A percentile compares a stretch with the other conserved stretches of the same genome.
Evolutionary conservation across 2,888 invertebrate genomes (phyloP).

Genomic region (Subacronicta megacephala): DNA sequence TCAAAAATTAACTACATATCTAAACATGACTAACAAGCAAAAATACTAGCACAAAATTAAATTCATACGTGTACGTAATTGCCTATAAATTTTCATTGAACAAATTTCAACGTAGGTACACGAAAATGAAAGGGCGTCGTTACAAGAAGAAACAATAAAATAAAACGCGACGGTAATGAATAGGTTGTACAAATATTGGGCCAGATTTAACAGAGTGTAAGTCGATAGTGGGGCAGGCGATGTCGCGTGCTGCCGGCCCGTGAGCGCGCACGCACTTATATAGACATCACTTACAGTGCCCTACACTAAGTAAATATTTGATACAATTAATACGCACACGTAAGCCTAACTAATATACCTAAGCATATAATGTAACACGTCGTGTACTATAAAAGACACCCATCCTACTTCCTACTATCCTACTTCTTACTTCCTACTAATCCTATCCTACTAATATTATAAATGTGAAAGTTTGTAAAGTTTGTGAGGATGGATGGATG

Average conservation of each 20-base stretch:
- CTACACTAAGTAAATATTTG: constrained; percentile 69
- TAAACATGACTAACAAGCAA: constrained; percentile 50
- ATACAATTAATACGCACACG: constrained; percentile 60
- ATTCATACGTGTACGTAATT: constrained; percentile 60
- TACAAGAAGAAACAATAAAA: constrained; percentile 83
- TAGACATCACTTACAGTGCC: constrained; percentile 77
- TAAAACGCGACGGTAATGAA: constrained; percentile 82
- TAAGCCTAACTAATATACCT: constrained; percentile 43
- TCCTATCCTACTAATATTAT: too few relatives aligned
- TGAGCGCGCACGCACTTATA: constrained; percentile 76
- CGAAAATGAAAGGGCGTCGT: constrained; percentile 66
- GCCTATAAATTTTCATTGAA: constrained; percentile 69
- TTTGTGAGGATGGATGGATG: too few relatives aligned
- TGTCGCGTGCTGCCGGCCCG: constrained; percentile 76
- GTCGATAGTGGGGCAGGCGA: constrained; percentile 85
- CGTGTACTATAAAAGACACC: too few relatives aligned
- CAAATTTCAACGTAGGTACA: constrained; percentile 74
- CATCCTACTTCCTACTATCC: too few relatives aligned
- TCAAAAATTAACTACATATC: constrained; percentile 30
- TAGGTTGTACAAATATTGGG: constrained; percentile 86
- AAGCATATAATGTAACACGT: too few relatives aligned
- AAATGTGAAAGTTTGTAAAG: too few relatives aligned
- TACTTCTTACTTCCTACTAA: too few relatives aligned
- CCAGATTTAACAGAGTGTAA: constrained; percentile 87
- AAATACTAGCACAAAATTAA: constrained; percentile 57